These are phyloP conservation scores for Esox niger DNA, from an alignment of 2,113 vertebrate species.

Conservation along the genomic window DNA sequence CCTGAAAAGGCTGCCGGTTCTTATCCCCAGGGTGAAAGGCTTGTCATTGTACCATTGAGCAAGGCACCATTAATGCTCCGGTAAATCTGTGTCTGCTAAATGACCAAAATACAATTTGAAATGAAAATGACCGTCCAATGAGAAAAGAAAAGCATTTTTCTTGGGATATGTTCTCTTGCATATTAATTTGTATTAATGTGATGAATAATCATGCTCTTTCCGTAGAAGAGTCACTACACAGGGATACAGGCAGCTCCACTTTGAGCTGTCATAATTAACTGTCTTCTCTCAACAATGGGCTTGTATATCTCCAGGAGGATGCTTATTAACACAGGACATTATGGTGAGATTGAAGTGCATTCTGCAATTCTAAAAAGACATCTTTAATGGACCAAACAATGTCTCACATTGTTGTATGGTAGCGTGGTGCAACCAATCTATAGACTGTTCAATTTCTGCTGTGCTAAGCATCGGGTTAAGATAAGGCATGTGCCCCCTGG, in stretches of 20 bases:
- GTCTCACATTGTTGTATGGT: background rate
- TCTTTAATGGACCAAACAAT: constrained; percentile 45
- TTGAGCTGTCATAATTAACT: constrained; percentile 71
- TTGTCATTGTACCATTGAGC: no score
- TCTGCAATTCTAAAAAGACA: constrained; percentile 57
- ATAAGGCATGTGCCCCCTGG: constrained; percentile 44
- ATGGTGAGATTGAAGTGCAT: constrained; percentile 52
- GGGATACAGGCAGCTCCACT: constrained; percentile 60
- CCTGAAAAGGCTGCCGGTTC: no score
- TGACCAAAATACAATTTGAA: no score
- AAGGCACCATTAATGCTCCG: no score
- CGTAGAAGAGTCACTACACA: constrained; percentile 51
- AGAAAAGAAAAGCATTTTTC: constrained; percentile 51
- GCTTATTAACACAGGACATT: constrained; percentile 63
- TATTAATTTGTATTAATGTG: constrained; percentile 58
- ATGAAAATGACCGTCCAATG: constrained; percentile 30
- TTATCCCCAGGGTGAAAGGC: no score
- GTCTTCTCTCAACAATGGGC: constrained; percentile 65
- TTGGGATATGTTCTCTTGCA: constrained; percentile 46
- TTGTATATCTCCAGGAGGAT: constrained; percentile 59
- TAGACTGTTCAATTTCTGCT: background rate
- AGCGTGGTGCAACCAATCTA: background rate
- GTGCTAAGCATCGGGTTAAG: background rate
- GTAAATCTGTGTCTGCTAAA: no score
- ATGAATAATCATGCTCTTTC: constrained; percentile 65